Evolutionary conservation across 2,888 invertebrate species (phyloP), one percentile per base, ranked within the genome.

Genomic region (Nemotelus nigrinus): DNA sequence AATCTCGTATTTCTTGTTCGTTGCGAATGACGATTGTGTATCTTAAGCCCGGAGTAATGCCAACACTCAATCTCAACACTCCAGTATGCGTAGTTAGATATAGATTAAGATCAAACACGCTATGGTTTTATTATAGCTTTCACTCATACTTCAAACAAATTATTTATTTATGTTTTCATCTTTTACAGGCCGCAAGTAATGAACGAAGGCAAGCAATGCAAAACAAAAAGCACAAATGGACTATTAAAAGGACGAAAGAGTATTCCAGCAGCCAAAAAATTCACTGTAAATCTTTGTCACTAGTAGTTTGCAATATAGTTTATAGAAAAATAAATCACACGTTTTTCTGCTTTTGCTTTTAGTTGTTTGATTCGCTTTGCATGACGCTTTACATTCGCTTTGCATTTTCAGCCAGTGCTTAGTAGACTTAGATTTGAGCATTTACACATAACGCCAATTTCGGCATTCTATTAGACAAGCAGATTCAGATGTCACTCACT

Each of bases 311-410:
- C 10, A 53, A 10, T 63, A 7, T 63, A 25, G 63, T 25, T 41
- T 63, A 43, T 43, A 63, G 39, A 63, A 63, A 63, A 63, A 63
- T 43, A 39, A 25, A 48, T 67, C 25, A 48, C 25, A 63, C 50
- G 50, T 50, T 57, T 45, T 53, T 25, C 25, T 25, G 48, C 48
- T 71, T 71, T 60, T 25, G 76, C 76, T 76, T 57, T 65, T 76
- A 76, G 76, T 76, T 76, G 76, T 76, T 76, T 76, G 65, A 76
- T 65, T 76, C 10, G 64, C 63, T 76, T 53, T 76, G 76, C 76
- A 76, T 76, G 76, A 44, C 76, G 6, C 43, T 25, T 43, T 2
- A 45, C n/a, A 48, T 48, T 74, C 39, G 39, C 5, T 7, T 48
- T 44, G 58, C 5, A 43, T 53, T 8, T 68, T 70, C 55, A 70